Conservation (phyloP, 2,113 vertebrate genomes). For the Pelvicachromis taeniatus region DNA sequence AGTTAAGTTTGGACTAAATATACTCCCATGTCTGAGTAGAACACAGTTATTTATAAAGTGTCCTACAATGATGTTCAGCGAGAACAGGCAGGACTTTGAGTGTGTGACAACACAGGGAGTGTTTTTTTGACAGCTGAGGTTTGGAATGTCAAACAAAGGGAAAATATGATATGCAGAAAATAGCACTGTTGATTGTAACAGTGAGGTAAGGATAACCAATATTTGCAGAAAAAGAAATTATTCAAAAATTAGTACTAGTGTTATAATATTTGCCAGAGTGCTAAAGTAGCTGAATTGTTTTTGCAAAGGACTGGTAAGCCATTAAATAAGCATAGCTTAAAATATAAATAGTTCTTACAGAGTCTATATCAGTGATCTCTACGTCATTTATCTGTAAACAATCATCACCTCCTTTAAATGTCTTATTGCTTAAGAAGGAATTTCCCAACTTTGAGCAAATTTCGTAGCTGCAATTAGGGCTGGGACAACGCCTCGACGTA, state of each 20-base stretch:
- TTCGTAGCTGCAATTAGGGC: too few species aligned
- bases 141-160: background rate
- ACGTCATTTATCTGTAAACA: background rate
- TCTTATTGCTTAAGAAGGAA: background rate
- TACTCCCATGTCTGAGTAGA: background rate
- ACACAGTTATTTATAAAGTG: background rate
- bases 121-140: background rate
- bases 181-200: background rate
- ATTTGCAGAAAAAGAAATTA: background rate
- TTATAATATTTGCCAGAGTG: background rate
- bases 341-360: too few species aligned
- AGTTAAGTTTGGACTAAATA: background rate
- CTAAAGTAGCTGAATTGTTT: background rate
- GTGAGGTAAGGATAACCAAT: background rate
- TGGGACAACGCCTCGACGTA: too few species aligned
- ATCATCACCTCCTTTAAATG: background rate
- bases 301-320: background rate
- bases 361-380: too few species aligned
- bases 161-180: background rate
- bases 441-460: background rate
- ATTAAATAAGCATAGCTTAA: too few species aligned
- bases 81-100: background rate
- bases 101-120: background rate
- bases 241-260: background rate
- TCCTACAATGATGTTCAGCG: background rate